phyloP scores from a whole-genome alignment of 1,140 invertebrate species.

The Lasioglossum baleicum region DNA sequence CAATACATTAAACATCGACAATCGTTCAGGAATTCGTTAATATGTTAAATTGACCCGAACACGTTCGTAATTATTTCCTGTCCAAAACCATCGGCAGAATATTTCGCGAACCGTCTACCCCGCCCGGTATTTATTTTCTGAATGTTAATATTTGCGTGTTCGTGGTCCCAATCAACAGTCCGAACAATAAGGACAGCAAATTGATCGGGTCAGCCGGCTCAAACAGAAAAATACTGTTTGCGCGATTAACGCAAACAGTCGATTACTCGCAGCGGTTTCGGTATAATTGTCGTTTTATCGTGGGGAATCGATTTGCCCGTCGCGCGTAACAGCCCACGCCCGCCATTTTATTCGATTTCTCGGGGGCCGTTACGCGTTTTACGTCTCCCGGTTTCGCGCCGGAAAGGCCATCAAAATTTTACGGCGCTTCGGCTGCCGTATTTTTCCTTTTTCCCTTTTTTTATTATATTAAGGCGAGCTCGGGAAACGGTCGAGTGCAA shows the following conservation, averaged over 20 bases:
- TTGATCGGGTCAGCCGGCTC: not conserved
- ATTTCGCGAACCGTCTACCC: too few species aligned
- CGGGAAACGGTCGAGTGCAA: constrained; percentile 20
- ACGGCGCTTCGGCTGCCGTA: constrained; percentile 34
- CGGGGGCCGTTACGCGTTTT: constrained; percentile 36
- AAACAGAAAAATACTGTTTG: constrained; percentile 7
- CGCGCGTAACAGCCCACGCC: constrained; percentile 3
- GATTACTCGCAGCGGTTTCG: not conserved
- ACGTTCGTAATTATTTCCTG: too few species aligned
- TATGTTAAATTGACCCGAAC: too few species aligned
- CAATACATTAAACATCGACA: too few species aligned
- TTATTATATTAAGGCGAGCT: constrained; percentile 43
- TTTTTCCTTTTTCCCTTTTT: not conserved
- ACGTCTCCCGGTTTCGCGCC: constrained; percentile 10
- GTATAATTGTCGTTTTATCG: constrained; percentile 29
- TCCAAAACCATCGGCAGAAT: too few species aligned
- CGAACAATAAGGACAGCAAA: not conserved
- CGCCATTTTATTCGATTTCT: constrained; percentile 33
- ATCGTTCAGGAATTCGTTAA: too few species aligned
- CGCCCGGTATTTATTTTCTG: not conserved
- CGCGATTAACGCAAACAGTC: constrained; percentile 16
- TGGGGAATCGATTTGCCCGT: constrained; percentile 22
- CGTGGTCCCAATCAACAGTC: not conserved
- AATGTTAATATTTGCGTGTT: not conserved
- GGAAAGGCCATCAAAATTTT: constrained; percentile 46